A percentile compares a stretch with the other conserved stretches of the same genome.
Conservation (phyloP, 2,888 invertebrate genomes). For the Phalera bucephala region DNA sequence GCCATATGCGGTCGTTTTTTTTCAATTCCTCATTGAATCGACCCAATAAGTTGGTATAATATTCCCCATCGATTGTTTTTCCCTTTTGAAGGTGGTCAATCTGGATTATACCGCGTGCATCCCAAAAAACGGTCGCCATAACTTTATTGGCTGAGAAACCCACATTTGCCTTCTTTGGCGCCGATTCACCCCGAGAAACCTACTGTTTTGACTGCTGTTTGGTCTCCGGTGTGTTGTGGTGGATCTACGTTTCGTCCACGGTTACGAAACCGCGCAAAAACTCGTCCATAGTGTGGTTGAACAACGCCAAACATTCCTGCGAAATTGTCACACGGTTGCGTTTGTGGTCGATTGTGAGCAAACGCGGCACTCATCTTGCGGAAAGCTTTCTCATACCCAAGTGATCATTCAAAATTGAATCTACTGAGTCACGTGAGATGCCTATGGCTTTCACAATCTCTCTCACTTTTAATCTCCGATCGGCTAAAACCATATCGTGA, state of each 20-base stretch:
- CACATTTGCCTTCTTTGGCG: conserved; percentile 20
- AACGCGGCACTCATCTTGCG: conserved; percentile 39
- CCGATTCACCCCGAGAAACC: conserved; percentile 7
- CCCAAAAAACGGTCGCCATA: conserved; percentile 32
- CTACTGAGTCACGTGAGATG: background rate
- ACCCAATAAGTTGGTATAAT: conserved; percentile 28
- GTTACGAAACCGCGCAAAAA: conserved; percentile 5
- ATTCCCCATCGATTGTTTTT: conserved; percentile 26
- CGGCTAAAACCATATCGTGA: conserved; percentile 18
- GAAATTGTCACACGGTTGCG: too few relatives aligned
- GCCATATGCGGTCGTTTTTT: conserved; percentile 27
- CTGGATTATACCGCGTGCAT: conserved; percentile 26
- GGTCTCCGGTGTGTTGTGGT: conserved; percentile 5
- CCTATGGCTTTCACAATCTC: conserved; percentile 9
- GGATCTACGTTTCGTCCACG: conserved; percentile 9
- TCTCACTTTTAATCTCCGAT: conserved; percentile 18
- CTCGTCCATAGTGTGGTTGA: conserved; percentile 3
- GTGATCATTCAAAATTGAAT: conserved; percentile 21
- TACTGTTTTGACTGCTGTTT: conserved; percentile 11
- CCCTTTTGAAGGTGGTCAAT: conserved; percentile 29
- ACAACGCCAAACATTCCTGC: background rate
- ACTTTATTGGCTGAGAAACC: conserved; percentile 21
- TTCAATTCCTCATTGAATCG: conserved; percentile 21
- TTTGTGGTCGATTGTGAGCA: conserved; percentile 25
- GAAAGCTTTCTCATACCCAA: conserved; percentile 29